phyloP scores from a whole-genome alignment of 1,140 invertebrate genomes.

The Drosophila mayri region DNA sequence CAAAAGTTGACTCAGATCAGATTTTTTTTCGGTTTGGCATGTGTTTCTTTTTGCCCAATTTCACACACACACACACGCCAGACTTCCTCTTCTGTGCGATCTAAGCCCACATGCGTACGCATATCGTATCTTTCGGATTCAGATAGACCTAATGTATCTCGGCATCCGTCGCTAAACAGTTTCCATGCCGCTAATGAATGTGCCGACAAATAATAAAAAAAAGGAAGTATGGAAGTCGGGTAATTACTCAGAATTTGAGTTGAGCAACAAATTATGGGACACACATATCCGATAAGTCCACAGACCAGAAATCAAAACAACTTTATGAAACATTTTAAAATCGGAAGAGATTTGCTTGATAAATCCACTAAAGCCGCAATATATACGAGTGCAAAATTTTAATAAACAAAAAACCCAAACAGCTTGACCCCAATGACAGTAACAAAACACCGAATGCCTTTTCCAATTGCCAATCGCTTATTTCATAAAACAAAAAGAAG shows the following conservation, averaged over 20 bases:
- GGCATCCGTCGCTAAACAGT: constrained; percentile 61
- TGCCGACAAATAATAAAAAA: constrained; percentile 33
- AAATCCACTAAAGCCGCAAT: constrained; percentile 14
- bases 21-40: constrained; percentile 43
- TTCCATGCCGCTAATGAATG: constrained; percentile 65
- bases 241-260: constrained; percentile 74
- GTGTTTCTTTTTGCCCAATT: constrained; percentile 59
- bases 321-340: constrained; percentile 15
- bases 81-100: constrained; percentile 70
- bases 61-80: constrained; percentile 39
- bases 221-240: constrained; percentile 21
- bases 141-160: constrained; percentile 25
- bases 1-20: constrained; percentile 56
- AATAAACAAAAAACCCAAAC: constrained; percentile 19
- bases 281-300: constrained; percentile 64
- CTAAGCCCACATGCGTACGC: constrained; percentile 32
- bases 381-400: constrained; percentile 22
- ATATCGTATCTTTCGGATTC: constrained; percentile 33
- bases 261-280: constrained; percentile 69
- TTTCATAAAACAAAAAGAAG: constrained; percentile 49
- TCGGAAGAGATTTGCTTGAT: constrained; percentile 34
- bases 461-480: constrained; percentile 34
- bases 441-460: constrained; percentile 37
- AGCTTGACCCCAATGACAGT: constrained; percentile 43
- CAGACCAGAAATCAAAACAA: constrained; percentile 17